A percentile compares a stretch with the other conserved stretches of the same genome.
Evolutionary conservation across 2,797 vertebrate species (phyloP).

Genomic region (Pseudopleuronectes americanus): DNA sequence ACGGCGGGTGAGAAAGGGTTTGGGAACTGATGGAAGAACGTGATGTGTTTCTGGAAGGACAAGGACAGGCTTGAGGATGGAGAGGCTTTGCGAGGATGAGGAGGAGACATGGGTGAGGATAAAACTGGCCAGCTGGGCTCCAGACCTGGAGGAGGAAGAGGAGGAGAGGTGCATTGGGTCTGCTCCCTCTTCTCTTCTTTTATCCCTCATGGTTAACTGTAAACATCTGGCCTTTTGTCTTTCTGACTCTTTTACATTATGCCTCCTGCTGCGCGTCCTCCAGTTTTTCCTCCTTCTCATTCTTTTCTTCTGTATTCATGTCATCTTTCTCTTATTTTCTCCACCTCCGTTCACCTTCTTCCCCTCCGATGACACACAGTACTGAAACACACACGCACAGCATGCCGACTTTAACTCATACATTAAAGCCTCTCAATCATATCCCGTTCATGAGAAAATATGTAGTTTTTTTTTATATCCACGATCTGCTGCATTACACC

Average conservation of each 20-base stretch:
- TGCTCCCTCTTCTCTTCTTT: slow-evolving; percentile 37
- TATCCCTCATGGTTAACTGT: slow-evolving; percentile 62
- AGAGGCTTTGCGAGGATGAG: slow-evolving; percentile 47
- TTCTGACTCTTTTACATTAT: slow-evolving; percentile 34
- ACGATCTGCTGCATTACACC: slow-evolving; percentile 20
- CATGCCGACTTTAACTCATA: slow-evolving; percentile 30
- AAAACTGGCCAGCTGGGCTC: slow-evolving; percentile 63
- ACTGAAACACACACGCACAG: slow-evolving; percentile 18
- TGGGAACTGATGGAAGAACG: slow-evolving; percentile 34
- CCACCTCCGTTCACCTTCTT: slow-evolving; percentile 18
- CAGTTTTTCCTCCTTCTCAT: slow-evolving; percentile 5
- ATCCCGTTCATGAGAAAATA: slow-evolving; percentile 33
- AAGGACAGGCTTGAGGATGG: slow-evolving; percentile 46
- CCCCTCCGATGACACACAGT: slow-evolving; percentile 4
- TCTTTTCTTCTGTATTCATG: slow-evolving; percentile 27
- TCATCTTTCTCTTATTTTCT: slow-evolving; percentile 17
- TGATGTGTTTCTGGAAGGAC: slow-evolving; percentile 36
- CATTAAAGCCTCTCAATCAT: slow-evolving; percentile 39
- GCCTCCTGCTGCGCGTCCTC: slow-evolving; percentile 30
- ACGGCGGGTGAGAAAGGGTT: slow-evolving; percentile 39
- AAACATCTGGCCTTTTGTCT: slow-evolving; percentile 70
- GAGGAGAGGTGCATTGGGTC: slow-evolving; percentile 23
- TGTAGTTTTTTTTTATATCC: not conserved
- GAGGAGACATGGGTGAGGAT: slow-evolving; percentile 36
- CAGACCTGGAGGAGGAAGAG: slow-evolving; percentile 51